Conservation (phyloP, 1,140 invertebrate species). For the Parasteatoda tepidariorum region DNA sequence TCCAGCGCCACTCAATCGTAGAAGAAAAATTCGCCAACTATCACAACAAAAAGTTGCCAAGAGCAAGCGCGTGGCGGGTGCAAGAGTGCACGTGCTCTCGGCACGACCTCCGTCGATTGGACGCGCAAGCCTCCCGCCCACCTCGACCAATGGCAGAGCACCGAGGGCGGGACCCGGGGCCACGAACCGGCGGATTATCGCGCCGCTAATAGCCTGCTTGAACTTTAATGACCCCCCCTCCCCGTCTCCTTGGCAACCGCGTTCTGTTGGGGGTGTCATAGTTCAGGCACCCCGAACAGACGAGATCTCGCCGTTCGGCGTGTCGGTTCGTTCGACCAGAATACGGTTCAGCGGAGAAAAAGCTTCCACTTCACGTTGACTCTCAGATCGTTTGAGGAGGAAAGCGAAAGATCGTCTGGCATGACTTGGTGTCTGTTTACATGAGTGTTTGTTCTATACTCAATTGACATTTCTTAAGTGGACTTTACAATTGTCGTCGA, state of each 20-base stretch:
- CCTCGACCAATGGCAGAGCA: slow-evolving; percentile 57
- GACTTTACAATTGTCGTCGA: not conserved
- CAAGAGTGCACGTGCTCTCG: slow-evolving; percentile 55
- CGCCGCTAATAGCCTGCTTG: slow-evolving; percentile 60
- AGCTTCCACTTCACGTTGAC: not conserved
- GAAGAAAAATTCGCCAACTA: not conserved
- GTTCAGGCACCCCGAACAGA: slow-evolving; percentile 39
- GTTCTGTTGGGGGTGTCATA: slow-evolving; percentile 50
- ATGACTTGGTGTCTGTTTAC: not conserved
- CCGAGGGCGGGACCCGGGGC: slow-evolving; percentile 44
- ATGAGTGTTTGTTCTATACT: not conserved
- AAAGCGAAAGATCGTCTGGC: not conserved
- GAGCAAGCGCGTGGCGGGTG: slow-evolving; percentile 40
- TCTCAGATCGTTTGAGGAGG: not conserved
- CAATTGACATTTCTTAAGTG: no score
- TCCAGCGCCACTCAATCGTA: not conserved
- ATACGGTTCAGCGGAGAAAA: slow-evolving; percentile 10
- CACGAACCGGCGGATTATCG: slow-evolving; percentile 47
- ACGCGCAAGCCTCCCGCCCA: slow-evolving; percentile 49
- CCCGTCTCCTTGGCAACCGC: slow-evolving; percentile 53
- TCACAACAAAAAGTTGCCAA: slow-evolving; percentile 8
- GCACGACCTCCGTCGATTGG: slow-evolving; percentile 38
- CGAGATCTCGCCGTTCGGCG: slow-evolving; percentile 35
- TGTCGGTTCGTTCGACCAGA: not conserved
- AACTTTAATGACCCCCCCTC: slow-evolving; percentile 47